A percentile compares a stretch with the other conserved stretches of the same genome.
These are phyloP conservation scores for Apodemia hepburni DNA, from an alignment of 2,888 invertebrate species.

Conservation along the genomic window DNA sequence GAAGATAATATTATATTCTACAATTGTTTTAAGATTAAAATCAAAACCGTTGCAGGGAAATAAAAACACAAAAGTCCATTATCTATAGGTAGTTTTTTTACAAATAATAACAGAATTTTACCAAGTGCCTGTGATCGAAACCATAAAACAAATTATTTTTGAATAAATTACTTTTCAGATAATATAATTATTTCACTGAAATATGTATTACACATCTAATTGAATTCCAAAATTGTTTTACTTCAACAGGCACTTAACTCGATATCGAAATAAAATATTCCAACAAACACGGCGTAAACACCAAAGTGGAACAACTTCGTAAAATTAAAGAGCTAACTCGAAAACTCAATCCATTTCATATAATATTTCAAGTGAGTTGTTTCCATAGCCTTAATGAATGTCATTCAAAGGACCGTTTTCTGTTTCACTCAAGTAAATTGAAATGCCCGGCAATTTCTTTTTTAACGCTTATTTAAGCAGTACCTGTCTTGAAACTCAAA, in stretches of 20 bases:
- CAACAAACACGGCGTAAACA: neutral
- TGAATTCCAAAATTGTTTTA: neutral
- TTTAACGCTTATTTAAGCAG: conserved; percentile 29
- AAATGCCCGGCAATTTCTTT: conserved; percentile 31
- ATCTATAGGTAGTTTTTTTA: too few species aligned
- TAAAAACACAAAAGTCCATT: too few species aligned
- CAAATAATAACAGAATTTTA: too few species aligned
- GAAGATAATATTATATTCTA: too few species aligned
- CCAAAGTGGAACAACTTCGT: conserved; percentile 1
- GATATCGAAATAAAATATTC: conserved; percentile 7
- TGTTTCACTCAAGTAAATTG: conserved; percentile 34
- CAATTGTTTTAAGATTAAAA: too few species aligned
- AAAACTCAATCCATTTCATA: conserved; percentile 10
- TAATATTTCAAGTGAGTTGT: conserved; percentile 28
- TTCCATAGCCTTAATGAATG: conserved; percentile 30
- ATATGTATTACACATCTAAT: neutral
- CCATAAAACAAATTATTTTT: too few species aligned
- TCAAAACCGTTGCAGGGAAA: too few species aligned
- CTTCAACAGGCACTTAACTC: neutral
- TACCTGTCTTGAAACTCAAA: conserved; percentile 22
- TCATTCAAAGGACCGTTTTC: conserved; percentile 33
- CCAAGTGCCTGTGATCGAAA: too few species aligned
- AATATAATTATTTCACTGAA: neutral
- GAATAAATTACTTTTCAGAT: neutral
- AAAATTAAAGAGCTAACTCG: conserved; percentile 11